Evolutionary conservation across 2,113 vertebrate genomes (phyloP), one percentile per base, ranked within the genome.

Genomic region (Gasterosteus aculeatus): DNA sequence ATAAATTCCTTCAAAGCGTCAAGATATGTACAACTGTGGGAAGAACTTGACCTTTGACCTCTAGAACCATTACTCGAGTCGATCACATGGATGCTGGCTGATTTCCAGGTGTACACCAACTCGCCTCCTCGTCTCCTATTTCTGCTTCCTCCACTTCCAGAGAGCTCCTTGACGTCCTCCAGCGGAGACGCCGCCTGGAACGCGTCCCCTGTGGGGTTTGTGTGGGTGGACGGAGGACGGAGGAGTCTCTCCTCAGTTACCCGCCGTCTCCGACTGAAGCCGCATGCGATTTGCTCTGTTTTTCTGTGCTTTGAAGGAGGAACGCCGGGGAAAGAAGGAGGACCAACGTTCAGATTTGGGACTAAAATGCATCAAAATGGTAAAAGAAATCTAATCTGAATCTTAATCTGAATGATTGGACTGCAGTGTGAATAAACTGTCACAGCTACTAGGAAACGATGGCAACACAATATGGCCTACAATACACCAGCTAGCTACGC

Each of bases 201-300:
- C 69, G 72, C 3, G 72, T 69, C 86, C 81, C 78, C 86, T 77
- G 60, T 9, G 19, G 54, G 83, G 86, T 77, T 35, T n/a, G 75
- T 41, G 81, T 84, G 63, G 86, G 86, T 71, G 78, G 69, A 85
- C 63, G 2, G 46, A 76, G 22, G 22, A 26, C 22, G 22, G 64
- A 41, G 60, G 69, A 80, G 59, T 44, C 71, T 78, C 49, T 33
- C 68, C 72, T 76, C 63, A 26, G 2, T 62, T 51, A 62, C 49
- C 62, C 26, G 2, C 47, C 47, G 46, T 62, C 26, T 79, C 72
- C 76, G n/a, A 68, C 75, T 64, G 75, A 41, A 59, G 73, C 84
- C 53, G 67, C 72, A 65, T n/a, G 3, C 9, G 44, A 35, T 71
- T 59, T 54, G 31, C 0, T 80, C 56, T 71, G 77, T 26, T 80